Evolutionary conservation across 2,888 invertebrate species (phyloP), one percentile per base, ranked within the genome.

Genomic region (Isoperla grammatica): DNA sequence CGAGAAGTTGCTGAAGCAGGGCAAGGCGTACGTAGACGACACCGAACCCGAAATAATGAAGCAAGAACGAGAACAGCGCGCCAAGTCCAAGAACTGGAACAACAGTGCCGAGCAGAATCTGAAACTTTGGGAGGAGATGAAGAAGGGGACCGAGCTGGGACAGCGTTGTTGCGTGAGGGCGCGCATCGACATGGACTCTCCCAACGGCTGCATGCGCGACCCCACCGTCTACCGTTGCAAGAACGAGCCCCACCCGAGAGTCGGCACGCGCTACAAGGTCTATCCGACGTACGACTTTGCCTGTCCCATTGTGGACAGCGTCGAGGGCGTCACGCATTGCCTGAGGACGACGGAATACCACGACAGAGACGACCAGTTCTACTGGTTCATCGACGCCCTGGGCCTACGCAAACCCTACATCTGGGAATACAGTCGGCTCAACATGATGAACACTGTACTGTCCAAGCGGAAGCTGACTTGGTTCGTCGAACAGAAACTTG

Each of bases 201-300:
- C 86, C 15, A 99, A 99, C 75, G 99, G 99, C 1, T 98, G 97
- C 69, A 77, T 99, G 84, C 81, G 99, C 37, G 99, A 99, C 79
- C 99, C 99, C 29, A 97, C 98, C 20, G 96, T 99, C 70, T 99
- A 97, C 74, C 81, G 99, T 13, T 99, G 97, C 77, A 99, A 99
- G 76, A 88, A 88, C 56, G 97, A 98, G 72, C 80, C 86, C 1
- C 99, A 99, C 78, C 93, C 97, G 0, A 81, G 90, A 23, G 98
- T 97, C 6, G 96, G 95, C 59, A 85, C 81, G 20, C 89, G 94
- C 76, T 99, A 98, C 78, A 98, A 96, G 71, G 97, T 96, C 0
- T 99, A 99, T 75, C 99, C 99, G 19, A 99, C 99, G 0, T 99
- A 99, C 71, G 99, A 99, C 78, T 99, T 99, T 78, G 97, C 99